Evolutionary conservation across 2,797 vertebrate genomes (phyloP), one percentile per base, ranked within the genome.

Genomic region (Vespertilio murinus): DNA sequence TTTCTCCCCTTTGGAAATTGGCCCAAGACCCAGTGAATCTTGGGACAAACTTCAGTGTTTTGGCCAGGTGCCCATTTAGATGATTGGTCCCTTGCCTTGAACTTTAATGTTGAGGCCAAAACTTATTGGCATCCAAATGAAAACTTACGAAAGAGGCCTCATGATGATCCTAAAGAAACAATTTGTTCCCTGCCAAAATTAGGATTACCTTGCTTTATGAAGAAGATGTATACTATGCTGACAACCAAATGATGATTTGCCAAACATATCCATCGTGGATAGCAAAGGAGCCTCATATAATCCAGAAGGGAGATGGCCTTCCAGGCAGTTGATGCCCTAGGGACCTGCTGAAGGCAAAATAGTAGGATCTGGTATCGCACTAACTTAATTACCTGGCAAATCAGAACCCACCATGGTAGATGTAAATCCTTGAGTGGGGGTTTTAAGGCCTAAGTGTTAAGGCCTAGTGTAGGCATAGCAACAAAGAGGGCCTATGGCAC

Each of bases 161-260:
- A 86, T 82, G 28, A n/a, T 71, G 61, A 30, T 92, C 59, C 59
- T 70, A 73, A 81, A 91, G 65, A 95, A 95, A 90, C 80, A 83
- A 79, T 3, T 9, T 81, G 61, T 91, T 93, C 45, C 12, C 81
- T 95, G 86, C 42, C 88, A 86, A 92, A 95, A 94, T 73, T 90
- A 92, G 77, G 81, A 95, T 94, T 83, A 77, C 86, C n/a, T 95
- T 93, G 64, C 42, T 88, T 94, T 92, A 90, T 69, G 65, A 92
- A 90, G 49, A 93, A 23, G 70, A 40, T 70, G n/a, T 11, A 42
- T 88, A 88, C 47, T 42, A 23, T 88, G 23, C 42, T 91, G 70
- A 75, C 25, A 70, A 75, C 52, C 84, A 92, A 92, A 86, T 91
- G 59, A 88, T 52, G 13, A 81, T 45, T 81, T 96, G 47, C 67